These are phyloP conservation scores for Parotia lawesii DNA, from an alignment of 2,113 vertebrate species.

Conservation along the genomic window DNA sequence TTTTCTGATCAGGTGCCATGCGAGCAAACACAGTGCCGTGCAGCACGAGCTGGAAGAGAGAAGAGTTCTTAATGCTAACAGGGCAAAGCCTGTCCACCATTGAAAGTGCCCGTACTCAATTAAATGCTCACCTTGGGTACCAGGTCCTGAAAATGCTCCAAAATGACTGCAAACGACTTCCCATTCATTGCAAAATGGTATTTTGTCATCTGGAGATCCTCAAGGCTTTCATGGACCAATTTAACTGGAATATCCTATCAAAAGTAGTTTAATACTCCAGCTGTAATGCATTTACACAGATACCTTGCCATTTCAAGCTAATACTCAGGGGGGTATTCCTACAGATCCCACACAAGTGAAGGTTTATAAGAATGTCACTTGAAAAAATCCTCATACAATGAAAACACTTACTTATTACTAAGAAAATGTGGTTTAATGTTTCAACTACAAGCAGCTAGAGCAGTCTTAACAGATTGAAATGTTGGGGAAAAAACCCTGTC, in stretches of 20 bases:
- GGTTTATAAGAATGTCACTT: background rate
- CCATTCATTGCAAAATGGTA: slow-evolving; percentile 98
- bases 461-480: background rate
- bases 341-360: background rate
- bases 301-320: background rate
- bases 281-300: background rate
- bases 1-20: slow-evolving; percentile 98
- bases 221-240: slow-evolving; percentile 77
- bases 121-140: slow-evolving; percentile 86
- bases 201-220: slow-evolving; percentile 76
- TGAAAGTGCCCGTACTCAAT: background rate
- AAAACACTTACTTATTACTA: background rate
- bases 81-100: background rate
- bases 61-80: background rate
- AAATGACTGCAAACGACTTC: slow-evolving; percentile 91
- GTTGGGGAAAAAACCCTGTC: background rate
- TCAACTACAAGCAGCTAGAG: background rate
- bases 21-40: slow-evolving; percentile 95
- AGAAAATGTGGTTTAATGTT: background rate
- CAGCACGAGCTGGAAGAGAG: slow-evolving; percentile 83
- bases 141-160: slow-evolving; percentile 93
- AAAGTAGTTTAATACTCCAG: background rate
- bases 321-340: background rate
- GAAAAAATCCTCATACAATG: background rate
- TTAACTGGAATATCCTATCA: slow-evolving; percentile 85